Base-by-base conservation (phyloP, 2,113 vertebrate species). In the Charadrius vociferus region DNA sequence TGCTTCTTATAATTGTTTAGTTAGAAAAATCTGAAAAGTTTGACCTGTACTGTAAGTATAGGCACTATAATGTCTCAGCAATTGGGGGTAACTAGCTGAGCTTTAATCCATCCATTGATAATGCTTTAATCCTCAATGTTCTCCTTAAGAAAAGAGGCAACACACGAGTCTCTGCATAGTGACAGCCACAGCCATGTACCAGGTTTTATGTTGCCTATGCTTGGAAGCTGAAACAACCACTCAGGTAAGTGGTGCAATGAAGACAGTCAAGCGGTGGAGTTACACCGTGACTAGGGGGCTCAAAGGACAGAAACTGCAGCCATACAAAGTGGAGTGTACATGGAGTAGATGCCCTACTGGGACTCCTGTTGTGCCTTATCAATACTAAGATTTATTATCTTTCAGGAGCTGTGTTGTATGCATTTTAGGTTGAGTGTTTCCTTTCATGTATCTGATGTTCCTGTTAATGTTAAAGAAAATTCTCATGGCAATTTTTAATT, bases 301-400 rank as follows among this genome's bases (percentile, higher is more conserved):
- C 5, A 20, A 29, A 32, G 81, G 66, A 41, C 34, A 53, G 70
- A 47, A 79, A 10, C 77, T 52, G 47, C 71, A 82, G 36, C 29
- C 5, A 0, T 22, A 22, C 5, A 3, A 4, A 5, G 27, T 32
- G 9, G 14, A n/a, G 19, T 22, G 22, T 88, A 7, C 7, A 1
- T 16, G 36, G 47, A 49, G 27, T 43, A 66, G 39, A 32, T 24
- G 23, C 6, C 10, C 20, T 72, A 3, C 39, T n/a, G 43, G 37
- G 43, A 29, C 18, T 47, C 11, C 23, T 43, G 9, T 41, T 41
- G 37, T 85, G 55, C 56, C 66, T 82, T 55, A 43, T 6, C 21
- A 49, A 11, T 62, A 15, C 14, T 43, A 36, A 85, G 47, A 45
- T 79, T 37, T 56, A 34, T 43, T 90, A 1, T 29, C 20, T 81